These are phyloP conservation scores for Pedicia rivosa DNA, from an alignment of 2,888 invertebrate genomes.

Conservation along the genomic window DNA sequence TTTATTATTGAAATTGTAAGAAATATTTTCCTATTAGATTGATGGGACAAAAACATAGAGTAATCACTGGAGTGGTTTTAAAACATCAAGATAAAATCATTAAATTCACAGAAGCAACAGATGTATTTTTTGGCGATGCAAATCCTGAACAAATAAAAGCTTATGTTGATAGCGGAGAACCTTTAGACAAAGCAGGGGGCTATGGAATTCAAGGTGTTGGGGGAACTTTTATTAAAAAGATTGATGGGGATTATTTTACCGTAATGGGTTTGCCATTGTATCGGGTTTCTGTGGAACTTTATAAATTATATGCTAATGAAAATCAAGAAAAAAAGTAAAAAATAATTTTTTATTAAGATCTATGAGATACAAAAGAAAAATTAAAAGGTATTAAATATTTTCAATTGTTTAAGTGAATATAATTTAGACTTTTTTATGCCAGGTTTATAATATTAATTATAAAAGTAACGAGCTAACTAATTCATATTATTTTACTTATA, in stretches of 20 bases:
- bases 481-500: too few species aligned
- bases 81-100: constrained; percentile 40
- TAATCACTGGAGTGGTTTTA: constrained; percentile 77
- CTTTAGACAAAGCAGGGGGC: constrained; percentile 82
- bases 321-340: constrained; percentile 1
- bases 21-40: too few species aligned
- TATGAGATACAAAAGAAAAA: too few species aligned
- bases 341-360: background rate
- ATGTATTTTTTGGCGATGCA: constrained; percentile 66
- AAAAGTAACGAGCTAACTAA: too few species aligned
- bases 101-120: constrained; percentile 65
- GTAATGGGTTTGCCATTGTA: constrained; percentile 78
- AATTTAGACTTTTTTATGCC: too few species aligned
- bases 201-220: constrained; percentile 81
- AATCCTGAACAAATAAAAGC: constrained; percentile 56
- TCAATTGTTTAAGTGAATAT: too few species aligned
- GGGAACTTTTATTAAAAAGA: constrained; percentile 61
- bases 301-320: constrained; percentile 31
- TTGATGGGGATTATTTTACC: constrained; percentile 76
- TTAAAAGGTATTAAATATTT: too few species aligned
- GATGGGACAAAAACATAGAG: constrained; percentile 59
- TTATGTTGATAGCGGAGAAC: constrained; percentile 79
- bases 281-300: constrained; percentile 36
- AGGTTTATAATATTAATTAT: too few species aligned
- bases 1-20: constrained; percentile 3